phyloP scores from a whole-genome alignment of 2,888 invertebrate genomes.

The Diachrysia chrysitis region DNA sequence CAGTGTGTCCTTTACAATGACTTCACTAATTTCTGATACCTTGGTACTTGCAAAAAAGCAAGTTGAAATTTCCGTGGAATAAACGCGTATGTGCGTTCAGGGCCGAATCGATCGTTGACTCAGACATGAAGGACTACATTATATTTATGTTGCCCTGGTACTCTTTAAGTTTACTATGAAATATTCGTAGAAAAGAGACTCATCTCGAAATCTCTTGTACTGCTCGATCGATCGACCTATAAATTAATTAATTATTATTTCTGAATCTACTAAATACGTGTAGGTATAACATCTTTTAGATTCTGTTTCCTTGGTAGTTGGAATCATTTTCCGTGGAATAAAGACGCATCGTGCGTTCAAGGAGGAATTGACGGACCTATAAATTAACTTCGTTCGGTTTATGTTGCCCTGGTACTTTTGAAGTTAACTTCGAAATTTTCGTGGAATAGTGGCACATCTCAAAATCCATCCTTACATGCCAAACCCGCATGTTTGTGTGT shows the following conservation, averaged over 20 bases:
- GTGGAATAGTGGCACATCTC: background rate
- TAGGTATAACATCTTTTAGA: background rate
- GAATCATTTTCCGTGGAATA: background rate
- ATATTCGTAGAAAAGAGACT: background rate
- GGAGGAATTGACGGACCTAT: too few relatives aligned
- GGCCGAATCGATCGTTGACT: background rate
- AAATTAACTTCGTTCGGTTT: background rate
- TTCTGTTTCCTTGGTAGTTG: background rate
- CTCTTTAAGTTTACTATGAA: background rate
- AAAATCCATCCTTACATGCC: too few relatives aligned
- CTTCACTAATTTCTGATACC: background rate
- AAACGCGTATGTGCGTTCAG: background rate
- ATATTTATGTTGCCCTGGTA: background rate
- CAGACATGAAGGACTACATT: too few relatives aligned
- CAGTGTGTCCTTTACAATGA: too few relatives aligned
- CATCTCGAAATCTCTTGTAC: background rate
- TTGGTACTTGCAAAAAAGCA: background rate
- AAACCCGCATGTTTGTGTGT: too few relatives aligned
- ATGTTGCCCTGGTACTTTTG: background rate
- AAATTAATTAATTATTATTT: too few relatives aligned
- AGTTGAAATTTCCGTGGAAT: background rate
- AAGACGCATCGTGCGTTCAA: background rate
- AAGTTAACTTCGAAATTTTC: background rate
- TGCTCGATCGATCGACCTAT: too few relatives aligned
- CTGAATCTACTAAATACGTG: background rate